Percentiles rank a stretch among this genome's conserved stretches.
Conservation (phyloP, 1,140 invertebrate species). For the Mya arenaria region DNA sequence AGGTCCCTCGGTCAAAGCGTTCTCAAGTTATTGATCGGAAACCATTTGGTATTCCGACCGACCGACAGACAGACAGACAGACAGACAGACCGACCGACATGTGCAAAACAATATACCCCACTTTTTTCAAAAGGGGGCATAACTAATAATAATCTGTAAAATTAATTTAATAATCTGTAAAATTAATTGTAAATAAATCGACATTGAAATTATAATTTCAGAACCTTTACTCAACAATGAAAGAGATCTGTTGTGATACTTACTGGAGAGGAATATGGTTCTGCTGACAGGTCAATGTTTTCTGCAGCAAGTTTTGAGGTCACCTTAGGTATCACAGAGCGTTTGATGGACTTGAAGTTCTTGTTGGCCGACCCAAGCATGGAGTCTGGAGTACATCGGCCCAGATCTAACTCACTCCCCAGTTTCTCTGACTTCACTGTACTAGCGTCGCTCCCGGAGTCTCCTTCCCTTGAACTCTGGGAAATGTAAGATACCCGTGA, state of each 20-base stretch:
- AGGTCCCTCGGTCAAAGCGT: no score
- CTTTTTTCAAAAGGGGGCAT: no score
- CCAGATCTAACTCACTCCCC: conserved; percentile 12
- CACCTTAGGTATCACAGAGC: conserved; percentile 73
- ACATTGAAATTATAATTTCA: no score
- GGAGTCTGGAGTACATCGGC: conserved; percentile 34
- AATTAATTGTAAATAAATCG: no score
- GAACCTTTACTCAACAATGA: neutral
- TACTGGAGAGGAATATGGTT: conserved; percentile 79
- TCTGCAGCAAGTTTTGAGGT: conserved; percentile 79
- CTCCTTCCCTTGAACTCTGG: conserved; percentile 47
- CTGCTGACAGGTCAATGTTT: conserved; percentile 78
- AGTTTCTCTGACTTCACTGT: conserved; percentile 49
- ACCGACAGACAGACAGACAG: no score
- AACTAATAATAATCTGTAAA: no score
- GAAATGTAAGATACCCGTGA: conserved; percentile 19
- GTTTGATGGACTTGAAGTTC: conserved; percentile 59
- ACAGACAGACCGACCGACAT: no score
- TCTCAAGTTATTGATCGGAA: no score
- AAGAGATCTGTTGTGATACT: conserved; percentile 2
- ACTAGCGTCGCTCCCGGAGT: conserved; percentile 51
- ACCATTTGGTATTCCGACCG: no score
- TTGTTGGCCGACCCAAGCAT: conserved; percentile 51
- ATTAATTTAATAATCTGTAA: no score
- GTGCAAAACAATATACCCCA: no score